Base-by-base conservation (phyloP, 2,888 invertebrate genomes). In the Abrostola triplasia region DNA sequence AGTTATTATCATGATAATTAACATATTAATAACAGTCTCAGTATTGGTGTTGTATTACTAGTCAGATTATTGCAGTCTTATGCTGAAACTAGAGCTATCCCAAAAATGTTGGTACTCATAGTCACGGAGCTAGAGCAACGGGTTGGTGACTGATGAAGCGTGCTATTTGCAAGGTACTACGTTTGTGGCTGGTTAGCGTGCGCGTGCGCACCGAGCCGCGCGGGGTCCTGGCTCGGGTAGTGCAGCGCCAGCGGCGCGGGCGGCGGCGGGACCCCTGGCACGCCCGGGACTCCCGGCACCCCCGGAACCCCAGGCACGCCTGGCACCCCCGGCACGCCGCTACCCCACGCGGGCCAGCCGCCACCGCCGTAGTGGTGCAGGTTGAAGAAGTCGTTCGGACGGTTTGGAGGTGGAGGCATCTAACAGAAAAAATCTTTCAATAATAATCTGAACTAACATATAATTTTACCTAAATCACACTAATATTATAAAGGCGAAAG, bases 211-310 rank as follows among this genome's bases (percentile, higher is more conserved):
- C 99, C 99, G 91, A 99, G 96, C 37, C 99, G 95, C 44, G 97
- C 97, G 0, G 99, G 99, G 95, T 99, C 99, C 91, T 99, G 99
- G 86, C 99, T 99, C 5, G 99, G 99, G 95, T 99, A 99, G 92
- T 99, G 99, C 52, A 97, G 94, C 0, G 96, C 95, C 0, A 96
- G 91, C 7, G 96, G 95, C n/a, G 95, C 93, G 0, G 95, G 95
- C 2, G 95, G 94, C 81, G 86, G 92, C 72, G 84, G 84, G 9
- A 60, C 58, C 10, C 63, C 68, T 2, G 76, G 47, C 76, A 76
- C 57, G 60, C 90, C 62, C 66, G 76, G 55, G 1, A 47, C 24
- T 0, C 64, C 64, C 62, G 80, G 73, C 36, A 79, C 79, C n/a
- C n/a, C n/a, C n/a, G n/a, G n/a, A n/a, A n/a, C 24, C 70, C 53